Conservation (phyloP, 2,888 invertebrate genomes). For the Drosophila multiciliata region DNA sequence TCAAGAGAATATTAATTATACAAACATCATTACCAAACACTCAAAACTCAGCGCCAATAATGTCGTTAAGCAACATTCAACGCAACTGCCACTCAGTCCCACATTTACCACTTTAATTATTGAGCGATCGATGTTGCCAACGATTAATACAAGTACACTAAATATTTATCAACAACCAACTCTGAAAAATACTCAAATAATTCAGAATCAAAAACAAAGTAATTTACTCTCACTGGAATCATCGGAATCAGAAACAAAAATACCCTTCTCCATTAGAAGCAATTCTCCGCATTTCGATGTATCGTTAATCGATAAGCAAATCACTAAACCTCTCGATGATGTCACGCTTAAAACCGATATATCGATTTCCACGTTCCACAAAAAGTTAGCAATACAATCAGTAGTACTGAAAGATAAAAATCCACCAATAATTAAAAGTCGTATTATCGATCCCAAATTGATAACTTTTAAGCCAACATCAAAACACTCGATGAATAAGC, state of each 20-base stretch:
- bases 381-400: not conserved
- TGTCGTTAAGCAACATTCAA: not conserved
- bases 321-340: not conserved
- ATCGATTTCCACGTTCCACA: not conserved
- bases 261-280: not conserved
- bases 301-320: not conserved
- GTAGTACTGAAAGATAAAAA: not conserved
- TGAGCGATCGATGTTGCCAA: not conserved
- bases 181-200: not conserved
- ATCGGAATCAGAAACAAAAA: slow-evolving; percentile 25
- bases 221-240: slow-evolving; percentile 25
- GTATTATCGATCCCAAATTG: not conserved
- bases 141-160: not conserved
- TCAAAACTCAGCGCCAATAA: not conserved
- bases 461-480: not conserved
- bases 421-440: not conserved
- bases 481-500: not conserved
- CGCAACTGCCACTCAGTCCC: not conserved
- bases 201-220: not conserved
- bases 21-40: not conserved
- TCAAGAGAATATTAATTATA: not conserved
- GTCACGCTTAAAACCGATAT: not conserved
- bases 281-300: not conserved
- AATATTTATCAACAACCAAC: not conserved
- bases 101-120: not conserved